Evolutionary conservation across 2,113 vertebrate genomes (phyloP).

Genomic region (Austrofundulus limnaeus): DNA sequence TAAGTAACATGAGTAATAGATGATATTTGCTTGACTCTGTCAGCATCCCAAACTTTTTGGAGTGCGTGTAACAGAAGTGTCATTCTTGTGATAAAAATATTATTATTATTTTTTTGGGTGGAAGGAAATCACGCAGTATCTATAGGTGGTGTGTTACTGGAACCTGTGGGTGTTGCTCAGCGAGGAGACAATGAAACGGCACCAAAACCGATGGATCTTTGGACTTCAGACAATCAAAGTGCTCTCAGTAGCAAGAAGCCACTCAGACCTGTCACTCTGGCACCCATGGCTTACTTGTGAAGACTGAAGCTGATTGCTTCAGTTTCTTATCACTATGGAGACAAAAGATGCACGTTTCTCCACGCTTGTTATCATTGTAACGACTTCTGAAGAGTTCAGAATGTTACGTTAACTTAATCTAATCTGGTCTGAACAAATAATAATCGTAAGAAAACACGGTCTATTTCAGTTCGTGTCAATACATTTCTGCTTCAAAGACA

Average conservation of each 20-base stretch:
- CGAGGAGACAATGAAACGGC: conserved; percentile 40
- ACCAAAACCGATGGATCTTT: conserved; percentile 43
- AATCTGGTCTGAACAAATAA: conserved; percentile 34
- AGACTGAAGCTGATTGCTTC: neutral
- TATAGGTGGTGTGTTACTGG: conserved; percentile 47
- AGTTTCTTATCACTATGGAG: neutral
- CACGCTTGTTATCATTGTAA: conserved; percentile 38
- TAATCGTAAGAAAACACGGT: too few species aligned
- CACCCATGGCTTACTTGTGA: neutral
- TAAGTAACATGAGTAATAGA: conserved; percentile 83
- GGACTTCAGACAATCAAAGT: conserved; percentile 45
- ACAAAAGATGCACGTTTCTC: conserved; percentile 11
- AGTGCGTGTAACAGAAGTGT: conserved; percentile 64
- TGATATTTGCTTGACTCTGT: conserved; percentile 77
- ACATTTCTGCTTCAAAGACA: conserved; percentile 62
- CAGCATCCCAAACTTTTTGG: conserved; percentile 67
- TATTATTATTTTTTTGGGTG: conserved; percentile 48
- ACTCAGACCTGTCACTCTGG: conserved; percentile 17
- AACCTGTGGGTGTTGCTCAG: conserved; percentile 52
- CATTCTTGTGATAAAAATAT: conserved; percentile 67
- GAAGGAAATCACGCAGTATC: conserved; percentile 64
- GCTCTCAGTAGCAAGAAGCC: conserved; percentile 36
- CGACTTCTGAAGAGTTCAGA: too few species aligned
- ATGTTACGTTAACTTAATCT: conserved; percentile 45
- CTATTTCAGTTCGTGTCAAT: conserved; percentile 26